These are phyloP conservation scores for Proteles cristata DNA, from an alignment of 2,113 vertebrate genomes.

Conservation along the genomic window DNA sequence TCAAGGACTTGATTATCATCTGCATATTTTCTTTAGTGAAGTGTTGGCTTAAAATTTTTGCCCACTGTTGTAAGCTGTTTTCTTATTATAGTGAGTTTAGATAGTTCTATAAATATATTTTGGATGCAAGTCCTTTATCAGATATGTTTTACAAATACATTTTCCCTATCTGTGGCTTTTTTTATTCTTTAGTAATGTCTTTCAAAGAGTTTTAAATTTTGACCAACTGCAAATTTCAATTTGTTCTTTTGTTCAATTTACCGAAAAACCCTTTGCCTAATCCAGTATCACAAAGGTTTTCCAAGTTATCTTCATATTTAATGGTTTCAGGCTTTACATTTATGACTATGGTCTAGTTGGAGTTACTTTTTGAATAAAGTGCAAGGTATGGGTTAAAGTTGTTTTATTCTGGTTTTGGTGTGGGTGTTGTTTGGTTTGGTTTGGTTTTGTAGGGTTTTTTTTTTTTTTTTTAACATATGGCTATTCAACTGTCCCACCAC, in stretches of 20 bases:
- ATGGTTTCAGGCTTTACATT: neutral
- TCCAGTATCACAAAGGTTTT: neutral
- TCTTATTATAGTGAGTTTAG: neutral
- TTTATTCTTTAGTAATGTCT: neutral
- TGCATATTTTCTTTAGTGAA: neutral
- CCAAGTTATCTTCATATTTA: neutral
- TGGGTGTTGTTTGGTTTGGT: no score
- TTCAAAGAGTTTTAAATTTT: conserved; percentile 37
- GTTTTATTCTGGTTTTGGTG: neutral
- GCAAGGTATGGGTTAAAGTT: neutral
- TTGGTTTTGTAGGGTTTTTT: neutral
- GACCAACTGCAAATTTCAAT: neutral
- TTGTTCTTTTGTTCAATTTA: neutral
- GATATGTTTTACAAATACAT: neutral
- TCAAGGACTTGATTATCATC: neutral
- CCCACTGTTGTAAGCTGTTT: neutral
- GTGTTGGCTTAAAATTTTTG: neutral
- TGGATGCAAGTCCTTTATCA: neutral
- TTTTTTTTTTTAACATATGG: neutral
- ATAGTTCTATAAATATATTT: neutral
- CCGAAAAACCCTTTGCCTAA: neutral
- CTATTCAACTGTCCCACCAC: neutral
- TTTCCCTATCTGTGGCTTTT: neutral
- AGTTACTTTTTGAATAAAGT: neutral
- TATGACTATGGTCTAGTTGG: neutral